Evolutionary conservation across 2,113 vertebrate species (phyloP).

Genomic region (Onychostruthus taczanowskii): DNA sequence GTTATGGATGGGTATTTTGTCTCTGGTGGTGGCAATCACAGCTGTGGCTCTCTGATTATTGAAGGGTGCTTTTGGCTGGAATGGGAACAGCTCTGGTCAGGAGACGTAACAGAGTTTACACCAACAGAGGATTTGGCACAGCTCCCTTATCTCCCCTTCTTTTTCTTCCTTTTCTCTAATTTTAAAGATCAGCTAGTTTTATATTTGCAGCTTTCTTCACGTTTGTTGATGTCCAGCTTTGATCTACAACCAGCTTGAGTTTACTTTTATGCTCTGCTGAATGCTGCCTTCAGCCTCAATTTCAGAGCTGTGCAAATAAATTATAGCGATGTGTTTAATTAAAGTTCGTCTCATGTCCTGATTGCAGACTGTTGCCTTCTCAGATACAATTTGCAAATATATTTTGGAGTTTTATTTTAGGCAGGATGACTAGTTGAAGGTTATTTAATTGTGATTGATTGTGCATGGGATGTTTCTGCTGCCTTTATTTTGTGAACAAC

Average conservation of each 20-base stretch:
- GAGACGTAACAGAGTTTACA: background rate
- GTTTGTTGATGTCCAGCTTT: conserved; percentile 20
- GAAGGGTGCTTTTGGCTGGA: background rate
- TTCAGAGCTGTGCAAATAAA: conserved; percentile 53
- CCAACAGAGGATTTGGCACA: background rate
- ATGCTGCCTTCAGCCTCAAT: conserved; percentile 38
- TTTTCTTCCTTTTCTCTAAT: background rate
- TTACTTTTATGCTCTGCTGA: conserved; percentile 55
- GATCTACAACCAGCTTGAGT: conserved; percentile 28
- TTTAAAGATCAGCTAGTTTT: background rate
- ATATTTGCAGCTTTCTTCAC: background rate
- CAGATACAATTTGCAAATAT: conserved; percentile 11
- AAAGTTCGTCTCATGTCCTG: conserved; percentile 22
- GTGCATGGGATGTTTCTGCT: background rate
- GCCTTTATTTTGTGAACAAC: background rate
- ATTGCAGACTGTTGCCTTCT: background rate
- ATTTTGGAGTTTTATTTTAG: conserved; percentile 4
- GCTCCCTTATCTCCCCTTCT: background rate
- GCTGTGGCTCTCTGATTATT: background rate
- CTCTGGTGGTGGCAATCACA: background rate
- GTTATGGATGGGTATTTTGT: background rate
- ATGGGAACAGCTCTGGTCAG: background rate
- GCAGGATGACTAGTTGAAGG: background rate
- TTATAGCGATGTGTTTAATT: conserved; percentile 34
- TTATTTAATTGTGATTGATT: conserved; percentile 18